Evolutionary conservation across 2,113 vertebrate species (phyloP).

Genomic region (Astur gentilis): DNA sequence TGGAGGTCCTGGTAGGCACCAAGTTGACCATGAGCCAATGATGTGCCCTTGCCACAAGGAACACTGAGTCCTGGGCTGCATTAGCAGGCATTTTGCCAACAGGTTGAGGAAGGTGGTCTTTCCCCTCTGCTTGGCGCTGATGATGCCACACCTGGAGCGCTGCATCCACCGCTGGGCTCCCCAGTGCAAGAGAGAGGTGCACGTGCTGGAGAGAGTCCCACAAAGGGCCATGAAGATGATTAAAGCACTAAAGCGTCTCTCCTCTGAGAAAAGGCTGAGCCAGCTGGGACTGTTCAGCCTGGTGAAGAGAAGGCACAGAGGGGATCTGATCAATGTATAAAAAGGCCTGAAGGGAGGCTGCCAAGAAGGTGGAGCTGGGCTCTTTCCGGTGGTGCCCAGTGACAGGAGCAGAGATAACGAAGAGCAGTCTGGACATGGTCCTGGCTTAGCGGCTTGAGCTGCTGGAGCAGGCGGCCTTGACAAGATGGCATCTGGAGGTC

Average conservation of each 20-base stretch:
- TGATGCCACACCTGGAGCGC: background rate
- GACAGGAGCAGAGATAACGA: background rate
- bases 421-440: background rate
- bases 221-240: too few relatives aligned
- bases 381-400: background rate
- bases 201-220: too few relatives aligned
- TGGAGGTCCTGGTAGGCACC: accelerated
- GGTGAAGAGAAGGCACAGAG: background rate
- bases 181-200: too few relatives aligned
- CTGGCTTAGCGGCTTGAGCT: background rate
- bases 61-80: background rate
- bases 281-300: too few relatives aligned
- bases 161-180: accelerated
- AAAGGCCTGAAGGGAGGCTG: background rate
- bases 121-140: background rate
- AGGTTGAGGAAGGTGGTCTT: too few relatives aligned
- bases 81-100: background rate
- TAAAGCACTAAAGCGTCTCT: too few relatives aligned
- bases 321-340: too few relatives aligned
- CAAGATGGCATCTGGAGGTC: background rate
- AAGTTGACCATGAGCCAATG: background rate
- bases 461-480: background rate
- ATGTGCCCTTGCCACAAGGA: too few relatives aligned
- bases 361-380: background rate
- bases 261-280: too few relatives aligned